Evolutionary conservation across 2,888 invertebrate genomes (phyloP).

Genomic region (Endotricha flammealis): DNA sequence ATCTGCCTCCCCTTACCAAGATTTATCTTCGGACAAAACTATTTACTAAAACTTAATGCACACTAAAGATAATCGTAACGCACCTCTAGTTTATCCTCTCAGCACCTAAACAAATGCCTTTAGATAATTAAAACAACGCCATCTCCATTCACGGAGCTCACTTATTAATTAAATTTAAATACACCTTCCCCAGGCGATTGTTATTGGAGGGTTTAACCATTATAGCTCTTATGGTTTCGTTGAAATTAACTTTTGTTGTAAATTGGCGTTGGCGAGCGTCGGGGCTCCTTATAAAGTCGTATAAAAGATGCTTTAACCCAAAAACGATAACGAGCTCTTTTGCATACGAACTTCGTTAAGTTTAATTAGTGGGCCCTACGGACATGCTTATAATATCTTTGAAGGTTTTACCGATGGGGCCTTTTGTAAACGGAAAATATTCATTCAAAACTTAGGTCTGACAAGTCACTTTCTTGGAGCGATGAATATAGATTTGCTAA

Average conservation of each 20-base stretch:
- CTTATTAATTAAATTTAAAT: conserved; percentile 20
- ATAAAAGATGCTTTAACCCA: conserved; percentile 49
- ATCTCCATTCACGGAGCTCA: conserved; percentile 6
- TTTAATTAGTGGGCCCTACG: conserved; percentile 48
- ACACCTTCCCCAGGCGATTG: conserved; percentile 17
- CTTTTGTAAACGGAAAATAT: too few species aligned
- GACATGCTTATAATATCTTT: conserved; percentile 41
- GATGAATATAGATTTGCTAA: too few species aligned
- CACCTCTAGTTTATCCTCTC: too few species aligned
- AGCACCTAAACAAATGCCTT: conserved; percentile 1
- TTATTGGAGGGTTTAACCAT: conserved; percentile 23
- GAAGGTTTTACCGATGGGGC: background rate
- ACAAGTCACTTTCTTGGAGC: too few species aligned
- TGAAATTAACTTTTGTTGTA: conserved; percentile 31
- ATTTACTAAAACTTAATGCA: too few species aligned
- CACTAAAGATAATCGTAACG: too few species aligned
- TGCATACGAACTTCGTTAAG: conserved; percentile 54
- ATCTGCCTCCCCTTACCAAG: too few species aligned
- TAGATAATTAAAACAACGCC: background rate
- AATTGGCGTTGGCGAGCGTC: conserved; percentile 23
- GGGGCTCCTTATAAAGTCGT: conserved; percentile 44
- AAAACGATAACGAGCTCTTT: conserved; percentile 55
- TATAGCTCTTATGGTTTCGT: conserved; percentile 27
- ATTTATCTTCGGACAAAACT: too few species aligned
- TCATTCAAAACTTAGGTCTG: too few species aligned